These are phyloP conservation scores for Molossus molossus DNA, from an alignment of 2,797 vertebrate species.

Conservation along the genomic window DNA sequence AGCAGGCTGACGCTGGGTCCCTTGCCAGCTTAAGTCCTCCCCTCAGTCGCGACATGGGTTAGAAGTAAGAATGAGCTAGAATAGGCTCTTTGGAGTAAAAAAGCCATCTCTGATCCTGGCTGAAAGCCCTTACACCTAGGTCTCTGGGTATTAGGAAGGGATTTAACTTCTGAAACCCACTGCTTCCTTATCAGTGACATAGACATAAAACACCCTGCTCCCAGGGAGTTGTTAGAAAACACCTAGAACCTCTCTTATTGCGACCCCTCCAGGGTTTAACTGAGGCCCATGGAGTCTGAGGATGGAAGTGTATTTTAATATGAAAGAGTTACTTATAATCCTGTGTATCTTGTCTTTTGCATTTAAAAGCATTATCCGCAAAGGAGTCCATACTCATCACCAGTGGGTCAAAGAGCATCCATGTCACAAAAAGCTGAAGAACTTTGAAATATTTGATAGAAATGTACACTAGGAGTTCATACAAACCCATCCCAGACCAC, in stretches of 20 bases:
- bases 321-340: neutral
- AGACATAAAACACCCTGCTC: too few relatives aligned
- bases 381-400: neutral
- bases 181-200: neutral
- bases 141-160: neutral
- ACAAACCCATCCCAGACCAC: neutral
- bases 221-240: neutral
- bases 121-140: neutral
- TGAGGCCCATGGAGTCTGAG: neutral
- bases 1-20: neutral
- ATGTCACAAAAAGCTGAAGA: neutral
- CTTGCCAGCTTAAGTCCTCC: neutral
- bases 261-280: neutral
- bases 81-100: neutral
- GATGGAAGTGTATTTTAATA: neutral
- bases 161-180: neutral
- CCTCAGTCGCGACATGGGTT: accelerated
- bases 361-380: neutral
- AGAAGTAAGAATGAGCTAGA: neutral
- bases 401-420: neutral
- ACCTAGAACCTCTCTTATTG: neutral
- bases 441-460: neutral
- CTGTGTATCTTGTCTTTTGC: too few relatives aligned
- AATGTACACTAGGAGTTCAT: neutral
- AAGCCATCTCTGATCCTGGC: accelerated